Conservation (phyloP, 2,113 vertebrate genomes). For the Anthoscopus minutus region DNA sequence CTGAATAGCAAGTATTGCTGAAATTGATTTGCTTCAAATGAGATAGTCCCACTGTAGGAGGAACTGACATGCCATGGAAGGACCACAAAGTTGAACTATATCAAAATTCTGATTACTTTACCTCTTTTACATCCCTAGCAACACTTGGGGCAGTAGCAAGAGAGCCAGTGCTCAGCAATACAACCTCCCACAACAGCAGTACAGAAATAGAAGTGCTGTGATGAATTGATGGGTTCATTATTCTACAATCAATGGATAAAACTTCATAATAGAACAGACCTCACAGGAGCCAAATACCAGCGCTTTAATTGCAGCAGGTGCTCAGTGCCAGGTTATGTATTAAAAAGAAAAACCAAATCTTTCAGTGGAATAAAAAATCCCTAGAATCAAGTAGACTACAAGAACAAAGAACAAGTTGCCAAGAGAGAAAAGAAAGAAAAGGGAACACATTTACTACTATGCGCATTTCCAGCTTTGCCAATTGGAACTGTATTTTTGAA, state of each 20-base stretch:
- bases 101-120: conserved; percentile 29
- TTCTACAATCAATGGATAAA: conserved; percentile 57
- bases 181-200: conserved; percentile 39
- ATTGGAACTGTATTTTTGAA: neutral
- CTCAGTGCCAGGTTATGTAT: conserved; percentile 5
- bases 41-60: neutral
- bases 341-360: conserved; percentile 37
- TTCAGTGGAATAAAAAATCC: conserved; percentile 19
- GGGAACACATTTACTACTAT: neutral
- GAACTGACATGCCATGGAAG: neutral
- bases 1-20: neutral
- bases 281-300: conserved; percentile 47
- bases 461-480: neutral
- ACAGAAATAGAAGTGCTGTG: conserved; percentile 54
- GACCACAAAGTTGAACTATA: neutral
- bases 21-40: neutral
- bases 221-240: conserved; percentile 68
- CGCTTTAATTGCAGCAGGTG: conserved; percentile 59
- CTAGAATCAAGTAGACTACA: neutral
- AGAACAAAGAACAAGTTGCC: conserved; percentile 9
- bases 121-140: neutral
- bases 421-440: neutral
- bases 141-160: neutral
- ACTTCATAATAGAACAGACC: conserved; percentile 45
- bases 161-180: neutral